phyloP scores from a whole-genome alignment of 2,797 vertebrate genomes.

The Streptopelia turtur region DNA sequence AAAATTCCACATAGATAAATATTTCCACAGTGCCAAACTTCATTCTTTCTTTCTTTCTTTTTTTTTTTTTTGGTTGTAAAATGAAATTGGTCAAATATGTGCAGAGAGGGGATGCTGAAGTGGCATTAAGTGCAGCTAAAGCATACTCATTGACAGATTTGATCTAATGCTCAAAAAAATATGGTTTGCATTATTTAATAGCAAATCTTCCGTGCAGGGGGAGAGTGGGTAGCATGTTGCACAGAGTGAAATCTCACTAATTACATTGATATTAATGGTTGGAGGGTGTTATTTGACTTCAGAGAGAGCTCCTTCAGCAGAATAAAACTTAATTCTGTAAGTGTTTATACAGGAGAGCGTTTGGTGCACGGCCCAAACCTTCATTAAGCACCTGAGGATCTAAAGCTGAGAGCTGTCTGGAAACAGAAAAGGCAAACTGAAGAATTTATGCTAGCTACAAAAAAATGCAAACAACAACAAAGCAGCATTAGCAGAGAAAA shows the following conservation, averaged over 20 bases:
- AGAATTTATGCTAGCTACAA: background rate
- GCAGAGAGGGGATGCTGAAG: background rate
- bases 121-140: background rate
- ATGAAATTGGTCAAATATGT: background rate
- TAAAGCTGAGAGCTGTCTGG: background rate
- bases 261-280: background rate
- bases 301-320: background rate
- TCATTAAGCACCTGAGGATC: background rate
- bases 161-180: constrained; percentile 1
- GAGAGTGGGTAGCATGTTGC: background rate
- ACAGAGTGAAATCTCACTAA: constrained; percentile 9
- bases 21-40: background rate
- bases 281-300: background rate
- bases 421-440: background rate
- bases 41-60: accelerated
- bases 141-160: background rate
- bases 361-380: background rate
- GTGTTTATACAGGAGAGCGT: background rate
- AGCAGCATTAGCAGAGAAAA: background rate
- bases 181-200: background rate
- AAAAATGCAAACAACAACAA: background rate
- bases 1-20: background rate
- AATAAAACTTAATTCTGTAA: background rate
- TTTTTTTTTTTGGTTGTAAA: background rate
- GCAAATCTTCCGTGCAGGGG: background rate